Base-by-base conservation (phyloP, 2,888 invertebrate species). In the Cheilosia scutellata region DNA sequence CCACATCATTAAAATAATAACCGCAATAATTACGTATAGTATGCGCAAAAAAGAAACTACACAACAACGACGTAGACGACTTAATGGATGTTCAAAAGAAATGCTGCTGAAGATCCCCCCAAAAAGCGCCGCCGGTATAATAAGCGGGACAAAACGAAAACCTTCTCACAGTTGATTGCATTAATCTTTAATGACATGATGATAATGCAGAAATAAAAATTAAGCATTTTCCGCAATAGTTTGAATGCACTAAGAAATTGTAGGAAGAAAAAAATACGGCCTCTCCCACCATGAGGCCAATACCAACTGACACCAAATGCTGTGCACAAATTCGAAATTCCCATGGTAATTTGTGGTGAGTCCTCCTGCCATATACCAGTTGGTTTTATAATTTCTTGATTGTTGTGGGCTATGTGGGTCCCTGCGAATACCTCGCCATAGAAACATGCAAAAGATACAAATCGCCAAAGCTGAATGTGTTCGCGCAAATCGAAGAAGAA, bases 331-430 rank as follows among this genome's bases (percentile, higher is more conserved):
- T 11, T 9, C 47, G 55, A 74, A 78, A 66, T 78, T 83, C 79
- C 78, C 80, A 63, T 37, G 37, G 51, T 62, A 29, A 44, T 33
- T 31, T 55, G 63, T n/a, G 55, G 60, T 68, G 42, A 33, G 49
- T 75, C 74, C 83, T 70, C 79, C 51, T 44, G 83, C 74, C 40
- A 44, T 72, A 44, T 72, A 79, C 83, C 63, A 79, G 75, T 86
- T 80, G 80, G 80, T 86, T 86, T 86, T 75, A 76, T 86, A 86
- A 86, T 80, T 80, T 76, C 71, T 75, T 60, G 84, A 75, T 75
- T 65, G 63, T 71, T 80, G 79, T 49, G 47, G 70, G 40, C 70
- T 66, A 72, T 83, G 74, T 58, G 74, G 78, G 74, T 51, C 82
- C 60, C 53, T 7, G 44, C 44, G 58, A 62, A 57, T 40, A 40